Base-by-base conservation (phyloP, 2,797 vertebrate genomes). In the Mus caroli region DNA sequence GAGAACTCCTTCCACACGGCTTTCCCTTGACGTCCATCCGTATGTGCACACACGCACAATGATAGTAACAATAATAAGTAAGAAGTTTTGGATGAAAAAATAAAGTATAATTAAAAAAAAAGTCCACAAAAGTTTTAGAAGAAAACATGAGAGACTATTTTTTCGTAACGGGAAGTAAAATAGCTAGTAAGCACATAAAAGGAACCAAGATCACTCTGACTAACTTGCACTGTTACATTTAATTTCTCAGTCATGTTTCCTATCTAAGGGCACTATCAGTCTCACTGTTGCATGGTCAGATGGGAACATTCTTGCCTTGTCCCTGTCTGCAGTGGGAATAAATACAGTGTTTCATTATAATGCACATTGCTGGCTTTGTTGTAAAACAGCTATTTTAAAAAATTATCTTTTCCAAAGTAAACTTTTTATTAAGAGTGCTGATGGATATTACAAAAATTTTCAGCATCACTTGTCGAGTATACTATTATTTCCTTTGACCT, bases 401-500 rank as follows among this genome's bases (percentile, higher is more conserved):
- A 92, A 91, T 56, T 40, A 91, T 40, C 12, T 54, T 77, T 58
- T 78, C 13, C 22, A 54, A 90, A 77, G 90, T 79, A 93, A 90
- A 80, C 37, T 77, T 64, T 93, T 85, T 79, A 71, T 40, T 78
- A 92, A 64, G 6, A 96, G 88, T 46, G 6, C 56, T 88, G n/a
- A 17, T 84, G 31, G 37, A 82, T 92, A 83, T 94, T 89, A 78
- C 28, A 92, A 92, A 96, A 94, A 26, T 78, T 92, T 88, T 91
- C 43, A 92, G 50, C 50, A 77, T 77, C 52, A 90, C 2, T 82
- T 82, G 69, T 50, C 50, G 94, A 7, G 90, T 28, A 69, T 56
- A 56, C 24, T 67, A 24, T 78, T 92, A 90, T 89, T 64, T 58
- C 46, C 62, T 93, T 84, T 75, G 50, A 83, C 14, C 56, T 94